These are phyloP conservation scores for Rhynchomys soricoides DNA, from an alignment of 2,113 vertebrate genomes.

Conservation along the genomic window DNA sequence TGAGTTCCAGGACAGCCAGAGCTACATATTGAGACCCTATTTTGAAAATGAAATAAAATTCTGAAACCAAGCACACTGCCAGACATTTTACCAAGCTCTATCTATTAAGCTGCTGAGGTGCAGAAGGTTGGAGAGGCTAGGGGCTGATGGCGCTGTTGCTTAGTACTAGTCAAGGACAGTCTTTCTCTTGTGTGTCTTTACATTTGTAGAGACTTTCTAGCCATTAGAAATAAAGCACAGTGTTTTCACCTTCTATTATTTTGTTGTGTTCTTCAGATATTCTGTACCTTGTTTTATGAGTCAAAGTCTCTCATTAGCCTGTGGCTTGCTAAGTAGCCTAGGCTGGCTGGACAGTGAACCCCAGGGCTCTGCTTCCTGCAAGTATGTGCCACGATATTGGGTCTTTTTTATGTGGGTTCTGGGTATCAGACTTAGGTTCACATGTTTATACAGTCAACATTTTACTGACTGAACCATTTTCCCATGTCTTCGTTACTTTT, in stretches of 20 bases:
- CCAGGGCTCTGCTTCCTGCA: not conserved
- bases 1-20: not conserved
- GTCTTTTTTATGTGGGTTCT: not conserved
- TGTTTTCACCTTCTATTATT: not conserved
- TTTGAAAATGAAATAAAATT: constrained; percentile 14
- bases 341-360: not conserved
- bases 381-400: not conserved
- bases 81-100: not conserved
- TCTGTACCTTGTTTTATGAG: not conserved
- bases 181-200: not conserved
- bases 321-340: not conserved
- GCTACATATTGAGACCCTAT: not conserved
- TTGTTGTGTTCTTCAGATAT: not conserved
- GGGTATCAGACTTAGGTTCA: not conserved
- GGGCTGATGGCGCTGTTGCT: not conserved
- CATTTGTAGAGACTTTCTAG: not conserved
- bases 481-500: not conserved
- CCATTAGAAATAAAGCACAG: not conserved
- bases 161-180: not conserved
- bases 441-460: not conserved
- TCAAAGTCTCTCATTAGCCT: not conserved
- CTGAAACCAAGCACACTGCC: not conserved
- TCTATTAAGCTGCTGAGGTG: not conserved
- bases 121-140: not conserved
- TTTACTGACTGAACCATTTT: not conserved